phyloP scores from a whole-genome alignment of 2,113 vertebrate species.

The Aegotheles bennettii region DNA sequence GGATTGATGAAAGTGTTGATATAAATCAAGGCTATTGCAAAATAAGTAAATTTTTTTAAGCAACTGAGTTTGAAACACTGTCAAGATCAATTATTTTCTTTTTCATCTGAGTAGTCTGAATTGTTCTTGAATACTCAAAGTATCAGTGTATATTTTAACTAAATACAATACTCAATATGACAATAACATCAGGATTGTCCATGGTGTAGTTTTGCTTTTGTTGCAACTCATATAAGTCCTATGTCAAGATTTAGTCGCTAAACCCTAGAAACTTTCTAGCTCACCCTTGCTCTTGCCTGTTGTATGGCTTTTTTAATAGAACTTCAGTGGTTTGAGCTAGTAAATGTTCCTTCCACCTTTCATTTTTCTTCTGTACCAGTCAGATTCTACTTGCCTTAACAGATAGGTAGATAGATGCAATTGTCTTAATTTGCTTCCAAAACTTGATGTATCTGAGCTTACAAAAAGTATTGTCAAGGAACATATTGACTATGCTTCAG shows the following conservation, averaged over 20 bases:
- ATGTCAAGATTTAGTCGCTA: background rate
- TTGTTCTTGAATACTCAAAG: background rate
- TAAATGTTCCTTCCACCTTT: background rate
- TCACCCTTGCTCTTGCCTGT: background rate
- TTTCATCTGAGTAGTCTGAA: background rate
- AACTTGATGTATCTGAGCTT: background rate
- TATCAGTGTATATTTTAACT: background rate
- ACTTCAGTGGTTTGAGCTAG: background rate
- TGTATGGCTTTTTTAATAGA: background rate
- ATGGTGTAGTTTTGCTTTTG: background rate
- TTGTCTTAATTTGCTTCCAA: background rate
- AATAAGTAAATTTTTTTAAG: background rate
- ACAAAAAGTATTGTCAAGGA: background rate
- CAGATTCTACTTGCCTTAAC: background rate
- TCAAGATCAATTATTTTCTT: background rate
- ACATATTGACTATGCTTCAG: background rate
- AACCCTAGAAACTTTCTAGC: background rate
- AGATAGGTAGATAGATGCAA: background rate
- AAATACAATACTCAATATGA: background rate
- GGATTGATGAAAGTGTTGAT: background rate
- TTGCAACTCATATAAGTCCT: background rate
- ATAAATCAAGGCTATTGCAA: background rate
- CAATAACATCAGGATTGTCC: background rate
- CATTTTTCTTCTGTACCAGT: background rate
- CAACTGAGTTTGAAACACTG: background rate